Conservation (phyloP, 1,140 invertebrate species). For the Lepidotrigona ventralis region DNA sequence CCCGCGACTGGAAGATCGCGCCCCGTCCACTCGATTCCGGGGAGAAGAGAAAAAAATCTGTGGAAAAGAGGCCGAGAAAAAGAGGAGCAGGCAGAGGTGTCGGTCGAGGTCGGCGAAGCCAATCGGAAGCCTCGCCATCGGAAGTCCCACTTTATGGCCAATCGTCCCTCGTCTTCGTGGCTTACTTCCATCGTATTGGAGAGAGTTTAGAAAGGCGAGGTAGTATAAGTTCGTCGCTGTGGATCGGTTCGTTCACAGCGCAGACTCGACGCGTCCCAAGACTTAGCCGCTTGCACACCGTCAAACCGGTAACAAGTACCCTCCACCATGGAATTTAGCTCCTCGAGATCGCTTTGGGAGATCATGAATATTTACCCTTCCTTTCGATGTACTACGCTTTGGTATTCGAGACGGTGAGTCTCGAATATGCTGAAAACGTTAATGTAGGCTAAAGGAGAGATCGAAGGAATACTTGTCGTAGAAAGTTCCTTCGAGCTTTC, state of each 20-base stretch:
- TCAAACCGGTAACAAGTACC: neutral
- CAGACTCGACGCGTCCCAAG: neutral
- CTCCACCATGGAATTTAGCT: neutral
- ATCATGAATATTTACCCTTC: neutral
- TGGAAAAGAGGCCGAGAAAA: constrained; percentile 30
- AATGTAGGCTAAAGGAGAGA: constrained; percentile 20
- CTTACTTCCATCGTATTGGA: constrained; percentile 70
- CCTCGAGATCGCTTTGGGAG: neutral
- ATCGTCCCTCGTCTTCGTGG: constrained; percentile 55
- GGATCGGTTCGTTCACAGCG: constrained; percentile 38
- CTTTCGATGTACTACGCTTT: neutral
- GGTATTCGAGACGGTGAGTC: neutral
- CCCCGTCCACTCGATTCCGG: neutral
- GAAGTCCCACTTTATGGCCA: constrained; percentile 68
- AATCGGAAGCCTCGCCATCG: constrained; percentile 39
- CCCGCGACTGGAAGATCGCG: too few relatives aligned
- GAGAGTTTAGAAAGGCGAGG: constrained; percentile 59
- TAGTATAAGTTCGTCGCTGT: constrained; percentile 68
- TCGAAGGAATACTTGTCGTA: neutral
- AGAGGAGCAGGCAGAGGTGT: neutral
- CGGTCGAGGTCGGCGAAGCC: neutral
- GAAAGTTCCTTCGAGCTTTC: constrained; percentile 13
- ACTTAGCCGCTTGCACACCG: neutral
- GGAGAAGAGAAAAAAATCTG: neutral
- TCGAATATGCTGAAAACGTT: neutral